Conservation (phyloP, 1,140 invertebrate genomes). For the Drosophila ambigua region DNA sequence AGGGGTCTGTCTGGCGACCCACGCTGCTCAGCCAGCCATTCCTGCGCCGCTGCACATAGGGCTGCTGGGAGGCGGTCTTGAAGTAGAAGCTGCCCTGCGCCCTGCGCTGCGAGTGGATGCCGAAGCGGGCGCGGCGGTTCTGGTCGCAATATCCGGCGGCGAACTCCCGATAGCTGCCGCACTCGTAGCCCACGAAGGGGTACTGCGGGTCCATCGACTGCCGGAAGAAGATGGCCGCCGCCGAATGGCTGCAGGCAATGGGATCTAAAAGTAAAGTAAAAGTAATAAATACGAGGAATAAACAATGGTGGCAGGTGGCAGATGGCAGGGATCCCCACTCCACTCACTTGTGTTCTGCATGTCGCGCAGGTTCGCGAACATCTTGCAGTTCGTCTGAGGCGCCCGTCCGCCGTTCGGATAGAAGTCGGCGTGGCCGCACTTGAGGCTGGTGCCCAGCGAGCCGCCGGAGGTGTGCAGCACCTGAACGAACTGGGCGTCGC, state of each 20-base stretch:
- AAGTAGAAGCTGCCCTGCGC: conserved; percentile 72
- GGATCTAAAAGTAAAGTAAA: conserved; percentile 55
- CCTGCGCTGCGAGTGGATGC: conserved; percentile 69
- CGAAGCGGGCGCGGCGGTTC: conserved; percentile 69
- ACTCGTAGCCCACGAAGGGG: conserved; percentile 86
- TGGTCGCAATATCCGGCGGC: conserved; percentile 75
- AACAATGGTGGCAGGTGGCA: too few species aligned
- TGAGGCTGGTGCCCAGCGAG: conserved; percentile 88
- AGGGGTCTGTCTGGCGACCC: conserved; percentile 15
- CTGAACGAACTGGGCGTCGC: conserved; percentile 94
- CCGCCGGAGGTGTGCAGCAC: conserved; percentile 95
- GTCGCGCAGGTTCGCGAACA: conserved; percentile 74
- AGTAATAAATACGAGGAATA: too few species aligned
- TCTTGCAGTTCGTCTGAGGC: conserved; percentile 90
- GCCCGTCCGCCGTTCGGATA: conserved; percentile 92
- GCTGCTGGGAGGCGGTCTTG: conserved; percentile 57
- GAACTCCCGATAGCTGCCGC: conserved; percentile 87
- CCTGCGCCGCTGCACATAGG: conserved; percentile 64
- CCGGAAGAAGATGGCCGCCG: conserved; percentile 88
- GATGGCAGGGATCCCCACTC: too few species aligned
- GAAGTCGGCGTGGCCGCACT: conserved; percentile 94
- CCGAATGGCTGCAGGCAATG: conserved; percentile 90
- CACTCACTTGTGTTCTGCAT: conserved; percentile 74
- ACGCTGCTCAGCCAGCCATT: conserved; percentile 9
- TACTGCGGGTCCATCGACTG: conserved; percentile 87